Evolutionary conservation across 2,888 invertebrate species (phyloP), one percentile per base, ranked within the genome.

Genomic region (Osedax fenrisi): DNA sequence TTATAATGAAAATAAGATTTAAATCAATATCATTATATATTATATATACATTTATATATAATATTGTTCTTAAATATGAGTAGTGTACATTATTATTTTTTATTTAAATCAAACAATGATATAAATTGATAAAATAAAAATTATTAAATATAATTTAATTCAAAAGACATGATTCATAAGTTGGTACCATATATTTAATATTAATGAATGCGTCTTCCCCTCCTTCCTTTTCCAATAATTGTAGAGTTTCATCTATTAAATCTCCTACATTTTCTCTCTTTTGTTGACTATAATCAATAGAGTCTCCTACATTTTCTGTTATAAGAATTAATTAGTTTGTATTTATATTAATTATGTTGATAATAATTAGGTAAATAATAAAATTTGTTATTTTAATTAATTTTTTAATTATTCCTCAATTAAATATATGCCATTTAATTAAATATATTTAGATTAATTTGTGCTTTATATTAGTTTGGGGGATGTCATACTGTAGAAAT

Each of bases 161-260:
- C 61, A 84, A 81, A 80, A 84, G 81, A 77, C 84, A 92, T 0
- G 95, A 95, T 84, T 96, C 94, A 82, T 96, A 97, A 3, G 95
- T 95, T 0, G 96, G 96, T 79, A 97, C 89, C 89, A 96, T 91
- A 85, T 96, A 97, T 85, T 97, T 96, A 81, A 97, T 96, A 85
- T 97, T 96, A 81, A 95, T 94, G 83, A 94, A 95, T 1, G 96
- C 94, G 84, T 95, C 94, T 78, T 92, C 92, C 2, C 96, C 97
- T 0, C 97, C 97, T 81, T 91, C 91, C 80, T 89, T 87, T 84
- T 97, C 97, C 77, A 97, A 87, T 68, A 91, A 88, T 86, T 94
- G 92, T 72, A 97, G 86, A 0, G 95, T 95, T 82, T 94, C 93
- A 83, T 94, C 91, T 75, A 95, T 92, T 68, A 93, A 86, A 83